phyloP scores from a whole-genome alignment of 2,888 invertebrate species.

The Crossocerus cetratus region DNA sequence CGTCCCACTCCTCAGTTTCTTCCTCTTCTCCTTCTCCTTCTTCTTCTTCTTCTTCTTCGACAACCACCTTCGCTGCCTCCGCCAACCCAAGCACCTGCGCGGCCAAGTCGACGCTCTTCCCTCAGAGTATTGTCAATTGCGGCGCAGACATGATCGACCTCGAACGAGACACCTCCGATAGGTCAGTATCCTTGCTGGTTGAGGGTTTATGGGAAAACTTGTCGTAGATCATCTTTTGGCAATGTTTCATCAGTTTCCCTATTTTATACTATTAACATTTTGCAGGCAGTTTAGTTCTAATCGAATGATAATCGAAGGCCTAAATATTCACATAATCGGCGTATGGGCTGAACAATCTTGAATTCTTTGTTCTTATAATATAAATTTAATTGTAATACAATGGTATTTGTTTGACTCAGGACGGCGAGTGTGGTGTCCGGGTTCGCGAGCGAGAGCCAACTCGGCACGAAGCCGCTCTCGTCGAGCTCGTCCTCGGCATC shows the following conservation, averaged over 20 bases:
- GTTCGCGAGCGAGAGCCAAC: slow-evolving; percentile 62
- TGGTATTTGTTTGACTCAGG: slow-evolving; percentile 50
- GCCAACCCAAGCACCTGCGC: slow-evolving; percentile 46
- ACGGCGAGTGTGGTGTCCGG: slow-evolving; percentile 72
- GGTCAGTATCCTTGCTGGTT: slow-evolving; percentile 58
- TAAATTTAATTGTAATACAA: too few species aligned
- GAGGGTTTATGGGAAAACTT: too few species aligned
- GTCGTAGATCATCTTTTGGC: too few species aligned
- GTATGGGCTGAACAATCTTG: too few species aligned
- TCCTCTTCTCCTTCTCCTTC: neutral
- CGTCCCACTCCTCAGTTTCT: slow-evolving; percentile 51
- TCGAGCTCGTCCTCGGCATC: slow-evolving; percentile 75
- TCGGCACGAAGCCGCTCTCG: slow-evolving; percentile 65
- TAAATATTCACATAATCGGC: too few species aligned
- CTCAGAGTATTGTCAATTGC: slow-evolving; percentile 24
- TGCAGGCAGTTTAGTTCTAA: too few species aligned
- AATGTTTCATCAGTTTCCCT: too few species aligned
- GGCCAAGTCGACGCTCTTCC: slow-evolving; percentile 36
- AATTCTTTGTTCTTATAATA: too few species aligned
- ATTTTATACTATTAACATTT: too few species aligned
- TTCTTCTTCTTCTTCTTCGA: slow-evolving; percentile 12
- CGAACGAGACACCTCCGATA: slow-evolving; percentile 74
- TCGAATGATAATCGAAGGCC: too few species aligned
- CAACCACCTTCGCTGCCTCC: slow-evolving; percentile 59
- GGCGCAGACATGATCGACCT: slow-evolving; percentile 75